Evolutionary conservation across 2,113 vertebrate genomes (phyloP), one percentile per base, ranked within the genome.

Genomic region (Hiodon alosoides): DNA sequence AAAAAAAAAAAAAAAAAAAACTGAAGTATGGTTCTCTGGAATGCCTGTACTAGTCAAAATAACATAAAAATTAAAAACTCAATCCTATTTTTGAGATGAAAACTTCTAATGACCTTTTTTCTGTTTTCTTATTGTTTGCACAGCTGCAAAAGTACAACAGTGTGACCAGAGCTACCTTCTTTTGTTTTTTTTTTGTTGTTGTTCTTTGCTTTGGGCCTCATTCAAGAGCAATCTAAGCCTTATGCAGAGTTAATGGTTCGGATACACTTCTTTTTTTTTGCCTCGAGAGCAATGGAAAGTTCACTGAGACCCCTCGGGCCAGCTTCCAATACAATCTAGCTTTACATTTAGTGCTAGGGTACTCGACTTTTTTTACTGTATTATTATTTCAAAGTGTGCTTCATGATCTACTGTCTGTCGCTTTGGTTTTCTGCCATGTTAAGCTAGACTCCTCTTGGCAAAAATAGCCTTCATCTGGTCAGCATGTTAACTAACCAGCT

Each of bases 391-490:
- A 77, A 69, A 51, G 75, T 72, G 53, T 67, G 65, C 76, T 66
- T 79, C 64, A 60, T 86, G 75, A 48, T 81, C 64, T 77, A 47
- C 66, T 76, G 71, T 71, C 75, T 78, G 65, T 69, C 58, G 68
- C 51, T 9, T 76, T 79, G 14, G 54, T 81, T 14, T 68, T 75
- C 69, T 71, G 77, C 75, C 68, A 76, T 70, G 65, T 81, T 76
- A 51, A 74, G 67, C 69, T 76, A 5, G 57, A 78, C 66, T 77
- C 65, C 57, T 79, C 58, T 77, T 78, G 79, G 64, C 74, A 71
- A 78, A 58, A 83, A 64, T 57, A 53, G 51, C 77, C 79, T 83
- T 85, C 59, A 76, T 83, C 75, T 85, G 78, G 77, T 83, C 81
- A 83, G 75, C 48, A 58, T 83, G 71, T 73, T 81, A 69, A 82